Base-by-base conservation (phyloP, 1,140 invertebrate genomes). In the Zaprionus tsacasi region DNA sequence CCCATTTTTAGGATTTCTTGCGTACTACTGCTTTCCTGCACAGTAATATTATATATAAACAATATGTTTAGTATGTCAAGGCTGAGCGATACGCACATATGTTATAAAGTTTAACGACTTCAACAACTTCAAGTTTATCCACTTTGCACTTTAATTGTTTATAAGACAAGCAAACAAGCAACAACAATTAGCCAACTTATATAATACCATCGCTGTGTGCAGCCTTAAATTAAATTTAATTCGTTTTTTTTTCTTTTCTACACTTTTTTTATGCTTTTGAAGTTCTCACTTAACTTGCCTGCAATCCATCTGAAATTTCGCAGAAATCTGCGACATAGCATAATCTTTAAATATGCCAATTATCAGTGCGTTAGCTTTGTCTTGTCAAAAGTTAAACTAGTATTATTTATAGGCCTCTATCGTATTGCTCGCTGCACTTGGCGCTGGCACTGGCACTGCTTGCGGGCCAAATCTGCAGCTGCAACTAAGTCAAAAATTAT, bases 401-500 rank as follows among this genome's bases (percentile, higher is more conserved):
- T 6, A 43, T 43, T 43, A n/a, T 43, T 43, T 43, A 7, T 43
- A 43, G 13, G 6, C 40, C 13, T 2, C 40, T 15, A 43, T 43
- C 6, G 7, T 25, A n/a, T 55, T 63, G 67, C 35, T 70, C 57
- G 67, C 35, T 38, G 40, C 40, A n/a, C n/a, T 10, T 38, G 15
- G 21, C 3, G 33, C 15, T 48, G 7, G 2, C 3, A 40, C 38
- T 35, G n/a, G 25, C 21, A 73, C 56, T 55, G 65, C 48, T 55
- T 66, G 69, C 63, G 56, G 33, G 12, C 45, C 43, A 52, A 63
- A 45, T 52, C 33, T 63, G 38, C 55, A 74, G 70, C 64, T 54
- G 64, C 65, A 68, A 58, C 45, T 35, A 7, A 17, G 33, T 8
- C 58, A 40, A 75, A 69, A 73, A 74, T 80, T 82, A 75, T 85